Base-by-base conservation (phyloP, 1,140 invertebrate species). In the Chymomyza costata region DNA sequence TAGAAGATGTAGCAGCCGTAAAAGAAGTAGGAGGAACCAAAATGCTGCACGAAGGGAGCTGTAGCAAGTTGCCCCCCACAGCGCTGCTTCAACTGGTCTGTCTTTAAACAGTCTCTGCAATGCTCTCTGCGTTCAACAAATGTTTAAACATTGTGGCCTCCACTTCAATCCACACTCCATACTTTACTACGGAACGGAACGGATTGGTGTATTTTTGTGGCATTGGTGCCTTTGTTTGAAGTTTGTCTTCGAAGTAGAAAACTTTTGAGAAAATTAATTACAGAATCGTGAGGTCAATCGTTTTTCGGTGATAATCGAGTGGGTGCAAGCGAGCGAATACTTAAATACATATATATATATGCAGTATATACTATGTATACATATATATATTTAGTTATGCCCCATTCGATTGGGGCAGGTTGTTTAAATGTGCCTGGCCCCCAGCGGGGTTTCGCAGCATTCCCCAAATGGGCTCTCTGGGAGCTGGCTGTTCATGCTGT, bases 191-290 rank as follows among this genome's bases (percentile, higher is more conserved):
- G n/a, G n/a, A n/a, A n/a, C n/a, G n/a, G n/a, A n/a, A n/a, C n/a
- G n/a, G n/a, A n/a, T n/a, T n/a, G n/a, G 44, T 46, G 44, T 18
- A 16, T n/a, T 6, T 16, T 16, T 46, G 6, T 32, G 31, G 7
- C 28, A 59, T n/a, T 34, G 31, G 3, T 34, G 62, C 55, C 67
- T 73, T 80, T 80, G 73, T 80, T 80, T 80, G 67, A 80, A 81
- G 73, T 80, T 80, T 80, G 68, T 80, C 73, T 80, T 80, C 73
- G 74, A 81, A 81, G 31, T 80, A 74, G 74, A 80, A 80, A 80
- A 80, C 68, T 80, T 80, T 80, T 80, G 73, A 81, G 73, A 80
- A 80, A 80, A 80, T 80, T 80, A 80, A 80, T 80, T 80, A 80
- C 73, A 74, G 73, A 80, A 81, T 80, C 73, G 73, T 80, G 73